Evolutionary conservation across 2,797 vertebrate species (phyloP).

Genomic region (Poecilia picta): DNA sequence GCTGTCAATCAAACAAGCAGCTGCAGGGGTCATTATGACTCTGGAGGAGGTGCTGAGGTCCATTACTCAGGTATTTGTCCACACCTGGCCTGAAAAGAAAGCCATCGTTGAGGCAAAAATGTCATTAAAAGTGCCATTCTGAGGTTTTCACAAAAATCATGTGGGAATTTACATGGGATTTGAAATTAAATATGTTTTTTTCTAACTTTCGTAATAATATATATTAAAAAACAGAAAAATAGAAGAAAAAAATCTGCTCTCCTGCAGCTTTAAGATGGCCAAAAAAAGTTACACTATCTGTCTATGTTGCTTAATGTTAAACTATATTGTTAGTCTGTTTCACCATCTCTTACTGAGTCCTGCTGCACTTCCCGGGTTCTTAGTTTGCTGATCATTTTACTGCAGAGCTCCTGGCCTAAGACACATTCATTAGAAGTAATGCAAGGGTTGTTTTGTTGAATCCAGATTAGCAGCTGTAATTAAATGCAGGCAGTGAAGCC

Average conservation of each 20-base stretch:
- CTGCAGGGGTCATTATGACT: neutral
- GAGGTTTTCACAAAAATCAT: neutral
- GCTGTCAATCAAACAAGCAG: neutral
- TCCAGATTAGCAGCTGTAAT: conserved; percentile 54
- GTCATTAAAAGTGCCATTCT: neutral
- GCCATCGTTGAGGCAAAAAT: neutral
- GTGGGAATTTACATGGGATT: too few species aligned
- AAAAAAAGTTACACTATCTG: neutral
- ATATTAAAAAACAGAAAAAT: neutral
- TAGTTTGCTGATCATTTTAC: conserved; percentile 16
- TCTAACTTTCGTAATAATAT: too few species aligned
- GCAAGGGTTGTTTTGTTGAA: conserved; percentile 20
- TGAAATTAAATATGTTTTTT: too few species aligned
- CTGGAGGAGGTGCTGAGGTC: neutral
- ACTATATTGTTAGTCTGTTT: neutral
- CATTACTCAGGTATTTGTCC: neutral
- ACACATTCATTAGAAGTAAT: conserved; percentile 22
- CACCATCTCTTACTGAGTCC: neutral
- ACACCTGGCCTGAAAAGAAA: neutral
- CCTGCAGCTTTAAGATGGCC: neutral
- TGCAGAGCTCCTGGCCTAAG: neutral
- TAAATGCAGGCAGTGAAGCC: conserved; percentile 32
- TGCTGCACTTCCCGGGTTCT: neutral
- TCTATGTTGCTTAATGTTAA: neutral
- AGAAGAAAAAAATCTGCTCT: neutral